Base-by-base conservation (phyloP, 2,797 vertebrate species). In the Enteromius treurensis region DNA sequence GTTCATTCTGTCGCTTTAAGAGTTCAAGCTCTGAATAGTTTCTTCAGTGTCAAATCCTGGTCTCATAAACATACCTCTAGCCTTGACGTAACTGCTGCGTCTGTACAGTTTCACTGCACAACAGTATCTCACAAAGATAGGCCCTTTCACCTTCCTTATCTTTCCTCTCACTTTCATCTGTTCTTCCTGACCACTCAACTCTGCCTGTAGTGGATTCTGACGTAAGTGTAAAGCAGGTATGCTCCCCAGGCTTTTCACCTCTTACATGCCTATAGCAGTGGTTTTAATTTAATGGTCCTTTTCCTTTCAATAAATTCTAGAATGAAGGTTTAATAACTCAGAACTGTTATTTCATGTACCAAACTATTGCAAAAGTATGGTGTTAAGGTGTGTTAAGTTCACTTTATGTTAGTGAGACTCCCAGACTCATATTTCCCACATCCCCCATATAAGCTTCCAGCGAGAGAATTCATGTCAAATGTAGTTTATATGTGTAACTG, bases 51-150 rank as follows among this genome's bases (percentile, higher is more conserved):
- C 76, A 78, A 78, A 78, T 11, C 23, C 42, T 0, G 42, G 74
- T 23, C 71, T 80, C 13, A 80, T 68, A 34, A 80, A 79, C 11
- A 53, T 45, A 64, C 58, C 77, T 51, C 64, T 73, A 74, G 60
- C 7, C 23, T 77, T 78, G 78, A 78, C 77, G 70, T 84, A 78
- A 87, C 86, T 71, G 67, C 34, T 73, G 60, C 80, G 77, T 87
- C 90, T 95, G 92, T 88, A 87, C 21, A 80, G 4, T 14, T 90
- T 95, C 91, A 92, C 83, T 84, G 91, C 90, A 91, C 90, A 85
- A 86, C 74, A 51, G 77, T 92, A 92, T 94, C 92, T 90, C 75
- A 86, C 68, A 40, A 40, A 64, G 77, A 82, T 83, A 67, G 75
- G 42, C 65, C 53, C n/a, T 77, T 67, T 81, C 53, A 67, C 32